phyloP scores from a whole-genome alignment of 2,113 vertebrate genomes.

The Sebastes schlegelii region DNA sequence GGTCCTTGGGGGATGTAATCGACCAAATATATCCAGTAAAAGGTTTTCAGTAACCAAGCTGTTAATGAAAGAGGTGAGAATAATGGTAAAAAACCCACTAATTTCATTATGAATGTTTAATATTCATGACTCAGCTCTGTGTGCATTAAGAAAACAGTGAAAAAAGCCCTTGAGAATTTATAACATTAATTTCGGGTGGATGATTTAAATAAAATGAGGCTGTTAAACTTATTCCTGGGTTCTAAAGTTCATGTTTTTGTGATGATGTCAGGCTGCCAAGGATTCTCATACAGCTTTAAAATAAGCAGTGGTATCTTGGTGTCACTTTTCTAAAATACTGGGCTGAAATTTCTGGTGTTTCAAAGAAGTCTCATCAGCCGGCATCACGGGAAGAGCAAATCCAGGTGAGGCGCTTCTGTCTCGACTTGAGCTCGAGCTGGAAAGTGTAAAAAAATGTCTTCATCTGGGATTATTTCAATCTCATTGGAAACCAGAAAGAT shows the following conservation, averaged over 20 bases:
- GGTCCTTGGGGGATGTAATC: too few relatives aligned
- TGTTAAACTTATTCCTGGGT: not conserved
- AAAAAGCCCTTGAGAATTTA: not conserved
- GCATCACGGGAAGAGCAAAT: not conserved
- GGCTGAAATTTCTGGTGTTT: not conserved
- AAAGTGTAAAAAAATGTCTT: slow-evolving; percentile 8
- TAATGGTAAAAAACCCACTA: not conserved
- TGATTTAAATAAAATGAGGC: not conserved
- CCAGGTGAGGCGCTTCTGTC: slow-evolving; percentile 17
- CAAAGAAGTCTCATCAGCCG: slow-evolving; percentile 20
- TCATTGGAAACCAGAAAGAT: slow-evolving; percentile 6
- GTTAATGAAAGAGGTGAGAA: not conserved
- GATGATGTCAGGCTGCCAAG: not conserved
- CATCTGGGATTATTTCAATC: slow-evolving; percentile 40
- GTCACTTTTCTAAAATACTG: slow-evolving; percentile 1
- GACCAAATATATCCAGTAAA: not conserved
- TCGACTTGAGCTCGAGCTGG: slow-evolving; percentile 3
- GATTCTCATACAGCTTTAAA: not conserved
- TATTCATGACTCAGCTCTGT: not conserved
- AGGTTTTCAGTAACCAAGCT: not conserved
- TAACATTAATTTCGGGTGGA: not conserved
- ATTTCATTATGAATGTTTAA: slow-evolving; percentile 2
- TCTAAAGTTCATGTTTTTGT: slow-evolving; percentile 20
- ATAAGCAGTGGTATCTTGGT: not conserved
- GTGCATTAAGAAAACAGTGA: not conserved